Percentiles rank a stretch among this genome's conserved stretches.
Conservation (phyloP, 2,113 vertebrate species). For the Neotoma lepida region DNA sequence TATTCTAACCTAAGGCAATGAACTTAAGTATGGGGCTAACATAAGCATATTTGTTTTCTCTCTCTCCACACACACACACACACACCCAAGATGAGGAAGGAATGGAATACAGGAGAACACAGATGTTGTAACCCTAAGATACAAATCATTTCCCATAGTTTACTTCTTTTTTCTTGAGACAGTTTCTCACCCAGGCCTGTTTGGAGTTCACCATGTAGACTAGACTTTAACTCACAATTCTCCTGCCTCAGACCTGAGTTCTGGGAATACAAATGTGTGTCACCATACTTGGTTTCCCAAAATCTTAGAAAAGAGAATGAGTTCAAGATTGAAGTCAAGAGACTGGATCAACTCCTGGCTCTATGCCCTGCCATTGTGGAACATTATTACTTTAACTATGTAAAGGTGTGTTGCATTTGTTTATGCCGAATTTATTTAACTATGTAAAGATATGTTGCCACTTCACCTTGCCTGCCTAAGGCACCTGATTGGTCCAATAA, state of each 20-base stretch:
- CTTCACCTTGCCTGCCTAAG: neutral
- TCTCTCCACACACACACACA: neutral
- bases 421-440: neutral
- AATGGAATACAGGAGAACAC: neutral
- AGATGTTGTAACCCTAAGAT: neutral
- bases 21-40: conserved; percentile 3
- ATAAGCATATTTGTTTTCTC: neutral
- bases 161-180: neutral
- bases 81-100: neutral
- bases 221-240: neutral
- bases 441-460: neutral
- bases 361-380: neutral
- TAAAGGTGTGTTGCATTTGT: neutral
- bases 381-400: neutral
- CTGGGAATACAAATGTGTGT: neutral
- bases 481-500: neutral
- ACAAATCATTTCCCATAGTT: neutral
- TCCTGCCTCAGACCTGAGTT: neutral
- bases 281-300: neutral
- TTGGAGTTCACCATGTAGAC: neutral
- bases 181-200: neutral
- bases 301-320: neutral
- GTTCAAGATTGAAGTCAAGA: conserved; percentile 34
- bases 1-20: neutral
- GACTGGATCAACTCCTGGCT: neutral